These are phyloP conservation scores for Sphecodes monilicornis DNA, from an alignment of 2,888 invertebrate species.

Conservation along the genomic window DNA sequence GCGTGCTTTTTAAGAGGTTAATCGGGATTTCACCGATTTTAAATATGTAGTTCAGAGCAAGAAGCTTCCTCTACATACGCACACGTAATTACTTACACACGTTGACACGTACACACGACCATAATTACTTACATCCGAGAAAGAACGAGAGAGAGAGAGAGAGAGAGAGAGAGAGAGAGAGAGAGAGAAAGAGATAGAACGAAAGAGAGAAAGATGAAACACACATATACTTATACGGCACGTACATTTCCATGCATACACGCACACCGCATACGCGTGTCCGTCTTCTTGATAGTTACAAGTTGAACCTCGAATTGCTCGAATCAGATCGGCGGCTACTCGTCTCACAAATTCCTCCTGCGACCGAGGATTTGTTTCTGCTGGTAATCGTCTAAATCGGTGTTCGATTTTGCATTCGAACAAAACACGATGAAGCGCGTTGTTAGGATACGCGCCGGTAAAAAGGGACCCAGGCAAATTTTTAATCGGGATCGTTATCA, in stretches of 20 bases:
- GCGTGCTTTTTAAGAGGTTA: slow-evolving; percentile 65
- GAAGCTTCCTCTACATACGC: slow-evolving; percentile 49
- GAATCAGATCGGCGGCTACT: not conserved
- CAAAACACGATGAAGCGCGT: not conserved
- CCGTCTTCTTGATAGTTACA: slow-evolving; percentile 21
- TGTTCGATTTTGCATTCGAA: not conserved
- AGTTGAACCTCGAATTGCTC: slow-evolving; percentile 30
- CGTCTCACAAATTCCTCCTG: too few relatives aligned
- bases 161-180: not conserved
- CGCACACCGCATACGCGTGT: not conserved
- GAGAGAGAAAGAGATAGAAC: too few relatives aligned
- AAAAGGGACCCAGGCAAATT: not conserved
- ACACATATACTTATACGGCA: not conserved
- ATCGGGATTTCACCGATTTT: slow-evolving; percentile 63
- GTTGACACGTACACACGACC: slow-evolving; percentile 5
- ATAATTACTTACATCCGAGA: not conserved
- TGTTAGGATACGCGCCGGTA: not conserved
- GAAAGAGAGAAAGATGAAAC: not conserved
- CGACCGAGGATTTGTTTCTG: too few relatives aligned
- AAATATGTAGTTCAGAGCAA: slow-evolving; percentile 44
- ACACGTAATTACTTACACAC: slow-evolving; percentile 12
- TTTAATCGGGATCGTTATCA: not conserved
- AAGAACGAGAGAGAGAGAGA: not conserved
- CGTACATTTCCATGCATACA: not conserved
- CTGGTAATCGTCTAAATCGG: not conserved